phyloP scores from a whole-genome alignment of 2,888 invertebrate species.

The Philereme vetulata region DNA sequence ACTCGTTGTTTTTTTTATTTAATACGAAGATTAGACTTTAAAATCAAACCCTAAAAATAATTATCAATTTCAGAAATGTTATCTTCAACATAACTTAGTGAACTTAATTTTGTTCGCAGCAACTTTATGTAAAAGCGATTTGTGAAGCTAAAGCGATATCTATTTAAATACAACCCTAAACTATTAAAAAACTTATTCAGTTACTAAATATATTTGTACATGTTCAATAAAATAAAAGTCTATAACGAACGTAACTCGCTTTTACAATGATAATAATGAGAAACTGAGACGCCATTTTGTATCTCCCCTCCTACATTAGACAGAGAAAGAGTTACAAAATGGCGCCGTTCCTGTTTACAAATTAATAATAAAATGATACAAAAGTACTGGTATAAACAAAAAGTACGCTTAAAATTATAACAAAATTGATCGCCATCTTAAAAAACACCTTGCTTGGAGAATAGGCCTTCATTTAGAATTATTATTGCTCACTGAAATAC shows the following conservation, averaged over 20 bases:
- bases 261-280: no score
- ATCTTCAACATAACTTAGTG: conserved; percentile 15
- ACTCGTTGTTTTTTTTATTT: no score
- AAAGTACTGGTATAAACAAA: conserved; percentile 46
- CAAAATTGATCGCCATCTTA: conserved; percentile 18
- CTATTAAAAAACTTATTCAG: conserved; percentile 43
- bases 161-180: conserved; percentile 45
- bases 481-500: conserved; percentile 16
- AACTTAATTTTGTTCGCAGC: conserved; percentile 30
- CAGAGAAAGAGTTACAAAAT: background rate
- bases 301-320: background rate
- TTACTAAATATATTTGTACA: conserved; percentile 44
- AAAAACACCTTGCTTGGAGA: background rate
- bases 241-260: background rate
- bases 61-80: conserved; percentile 28
- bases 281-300: conserved; percentile 1
- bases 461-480: conserved; percentile 7
- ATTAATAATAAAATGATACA: background rate
- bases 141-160: conserved; percentile 47
- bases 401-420: conserved; percentile 45
- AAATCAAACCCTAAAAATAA: background rate
- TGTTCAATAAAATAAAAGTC: conserved; percentile 34
- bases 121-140: conserved; percentile 33
- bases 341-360: background rate
- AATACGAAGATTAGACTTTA: no score